Conservation (phyloP, 2,113 vertebrate species). For the Microcebus tavaratra region DNA sequence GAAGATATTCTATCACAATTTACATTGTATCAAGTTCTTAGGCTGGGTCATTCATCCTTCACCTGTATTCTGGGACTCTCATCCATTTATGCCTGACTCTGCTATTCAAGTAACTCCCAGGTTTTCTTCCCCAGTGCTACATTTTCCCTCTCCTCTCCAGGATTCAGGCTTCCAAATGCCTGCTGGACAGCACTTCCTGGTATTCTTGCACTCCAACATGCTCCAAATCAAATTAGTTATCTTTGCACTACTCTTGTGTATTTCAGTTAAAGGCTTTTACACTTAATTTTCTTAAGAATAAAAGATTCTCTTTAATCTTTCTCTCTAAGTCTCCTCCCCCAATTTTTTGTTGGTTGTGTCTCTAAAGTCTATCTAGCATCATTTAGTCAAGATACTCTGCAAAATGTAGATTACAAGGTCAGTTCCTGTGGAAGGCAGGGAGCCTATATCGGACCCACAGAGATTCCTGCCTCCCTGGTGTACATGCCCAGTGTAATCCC, state of each 20-base stretch:
- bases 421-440: neutral
- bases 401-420: neutral
- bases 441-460: neutral
- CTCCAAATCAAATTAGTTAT: neutral
- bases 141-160: neutral
- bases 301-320: neutral
- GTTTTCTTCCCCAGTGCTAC: neutral
- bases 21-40: neutral
- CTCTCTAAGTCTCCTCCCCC: neutral
- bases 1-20: neutral
- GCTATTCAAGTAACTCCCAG: neutral
- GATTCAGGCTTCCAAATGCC: neutral
- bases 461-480: neutral
- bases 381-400: neutral
- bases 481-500: neutral
- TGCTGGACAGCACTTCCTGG: neutral
- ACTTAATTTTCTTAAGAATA: neutral
- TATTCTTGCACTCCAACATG: neutral
- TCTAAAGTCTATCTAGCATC: neutral
- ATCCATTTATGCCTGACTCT: neutral
- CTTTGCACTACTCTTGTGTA: neutral
- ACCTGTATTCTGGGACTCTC: neutral
- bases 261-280: constrained; percentile 12
- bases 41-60: neutral
- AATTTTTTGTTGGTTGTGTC: neutral